Base-by-base conservation (phyloP, 1,140 invertebrate genomes). In the Bombus soroeensis region DNA sequence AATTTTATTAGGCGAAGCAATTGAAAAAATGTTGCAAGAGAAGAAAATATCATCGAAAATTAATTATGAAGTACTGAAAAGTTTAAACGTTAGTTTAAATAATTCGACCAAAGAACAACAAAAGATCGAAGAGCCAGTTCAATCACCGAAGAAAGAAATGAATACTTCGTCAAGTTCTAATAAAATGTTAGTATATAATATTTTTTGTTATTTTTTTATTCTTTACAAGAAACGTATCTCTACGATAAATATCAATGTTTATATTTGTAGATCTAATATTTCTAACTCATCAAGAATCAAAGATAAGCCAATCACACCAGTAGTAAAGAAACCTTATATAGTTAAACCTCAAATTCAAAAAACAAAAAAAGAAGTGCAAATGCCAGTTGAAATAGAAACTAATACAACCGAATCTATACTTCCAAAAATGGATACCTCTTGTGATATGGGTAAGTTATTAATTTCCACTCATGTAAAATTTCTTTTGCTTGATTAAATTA, bases 1-100 rank as follows among this genome's bases (percentile, higher is more conserved):
- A 81, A 8, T 82, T 73, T 13, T 80, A 85, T 72, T 83, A 95
- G 97, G 97, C 4, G 98, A 99, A 95, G 98, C 98, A 0, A 98
- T 99, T 47, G 98, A 98, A 92, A 99, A 98, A 94, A 98, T 99
- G 97, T 94, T 99, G 13, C 97, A 98, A 89, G 98, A 99, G 91
- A 99, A 99, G 94, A 98, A 98, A 93, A 97, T 99, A 83, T 99
- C 99, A 1, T 97, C 97, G 10, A 99, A 99, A 96, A 99, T 99
- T 57, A 99, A 99, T 95, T 99, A 99, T 93, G 99, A 99, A 91
- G 99, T 99, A 34, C 95, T 99, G 25, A 98, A 98, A 92, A 98
- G 97, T 92, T 95, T 99, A 88, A 97, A 97, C 93, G 94, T 89
- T 88, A 97, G 95, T 93, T 96, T 97, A 91, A 93, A 71, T 53